phyloP scores from a whole-genome alignment of 2,113 vertebrate species.

The Plotosus lineatus region DNA sequence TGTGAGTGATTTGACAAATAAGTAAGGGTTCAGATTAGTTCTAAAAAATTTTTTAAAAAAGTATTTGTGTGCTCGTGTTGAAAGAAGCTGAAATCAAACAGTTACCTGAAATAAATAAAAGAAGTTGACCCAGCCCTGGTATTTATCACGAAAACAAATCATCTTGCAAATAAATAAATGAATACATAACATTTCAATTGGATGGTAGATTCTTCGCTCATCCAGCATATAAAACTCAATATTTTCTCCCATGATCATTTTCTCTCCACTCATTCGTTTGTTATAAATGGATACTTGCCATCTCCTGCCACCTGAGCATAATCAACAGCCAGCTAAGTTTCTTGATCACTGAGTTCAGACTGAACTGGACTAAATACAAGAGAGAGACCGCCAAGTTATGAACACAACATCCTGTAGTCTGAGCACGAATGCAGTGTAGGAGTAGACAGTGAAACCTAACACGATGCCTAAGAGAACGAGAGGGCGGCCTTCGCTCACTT shows the following conservation, averaged over 20 bases:
- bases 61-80: background rate
- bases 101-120: background rate
- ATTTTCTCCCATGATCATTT: background rate
- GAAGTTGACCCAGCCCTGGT: background rate
- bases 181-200: background rate
- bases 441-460: constrained; percentile 20
- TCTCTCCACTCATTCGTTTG: constrained; percentile 8
- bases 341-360: constrained; percentile 26
- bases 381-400: constrained; percentile 26
- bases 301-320: constrained; percentile 19
- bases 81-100: background rate
- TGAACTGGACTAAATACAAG: background rate
- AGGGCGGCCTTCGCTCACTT: background rate
- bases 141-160: background rate
- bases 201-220: background rate
- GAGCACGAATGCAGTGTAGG: constrained; percentile 23
- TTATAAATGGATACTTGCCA: constrained; percentile 20
- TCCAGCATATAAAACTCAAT: background rate
- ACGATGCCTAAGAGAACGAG: constrained; percentile 23
- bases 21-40: background rate
- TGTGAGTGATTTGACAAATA: too few species aligned
- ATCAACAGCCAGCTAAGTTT: constrained; percentile 25
- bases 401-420: constrained; percentile 10
- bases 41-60: background rate
- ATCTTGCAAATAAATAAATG: too few species aligned